A percentile compares a stretch with the other conserved stretches of the same genome.
Evolutionary conservation across 2,113 vertebrate species (phyloP).

Genomic region (Toxotes chatareus): DNA sequence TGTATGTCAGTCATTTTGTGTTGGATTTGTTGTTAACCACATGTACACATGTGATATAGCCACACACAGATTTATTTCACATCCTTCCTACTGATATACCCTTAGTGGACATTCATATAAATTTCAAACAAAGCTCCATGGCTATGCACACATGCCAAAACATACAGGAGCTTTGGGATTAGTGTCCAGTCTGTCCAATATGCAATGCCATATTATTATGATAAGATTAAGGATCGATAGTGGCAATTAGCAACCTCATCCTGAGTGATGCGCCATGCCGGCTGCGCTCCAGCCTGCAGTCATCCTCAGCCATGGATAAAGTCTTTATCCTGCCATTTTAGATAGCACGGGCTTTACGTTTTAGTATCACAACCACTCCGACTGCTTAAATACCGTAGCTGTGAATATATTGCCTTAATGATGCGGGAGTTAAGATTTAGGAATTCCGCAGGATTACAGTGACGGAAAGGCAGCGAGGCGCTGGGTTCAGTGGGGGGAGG

Average conservation of each 20-base stretch:
- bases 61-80: slow-evolving; percentile 38
- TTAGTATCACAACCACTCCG: slow-evolving; percentile 1
- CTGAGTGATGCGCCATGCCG: slow-evolving; percentile 80
- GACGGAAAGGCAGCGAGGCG: slow-evolving; percentile 66
- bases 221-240: slow-evolving; percentile 78
- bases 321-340: slow-evolving; percentile 77
- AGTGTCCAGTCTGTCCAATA: slow-evolving; percentile 21
- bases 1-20: slow-evolving; percentile 41
- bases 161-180: slow-evolving; percentile 29
- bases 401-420: slow-evolving; percentile 11
- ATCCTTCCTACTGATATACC: background rate
- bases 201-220: slow-evolving; percentile 54
- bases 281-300: slow-evolving; percentile 71
- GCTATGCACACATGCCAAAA: slow-evolving; percentile 39
- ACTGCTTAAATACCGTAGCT: slow-evolving; percentile 44
- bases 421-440: slow-evolving; percentile 35
- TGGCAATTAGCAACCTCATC: slow-evolving; percentile 77
- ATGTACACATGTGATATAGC: slow-evolving; percentile 51
- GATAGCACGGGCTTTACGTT: slow-evolving; percentile 32
- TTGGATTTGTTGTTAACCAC: slow-evolving; percentile 24
- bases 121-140: background rate
- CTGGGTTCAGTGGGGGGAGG: slow-evolving; percentile 26
- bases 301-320: slow-evolving; percentile 63
- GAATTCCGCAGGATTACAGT: slow-evolving; percentile 68
- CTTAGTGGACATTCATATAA: background rate